These are phyloP conservation scores for Caenorhabditis parvicauda DNA, from an alignment of 2,888 invertebrate genomes.

Conservation along the genomic window DNA sequence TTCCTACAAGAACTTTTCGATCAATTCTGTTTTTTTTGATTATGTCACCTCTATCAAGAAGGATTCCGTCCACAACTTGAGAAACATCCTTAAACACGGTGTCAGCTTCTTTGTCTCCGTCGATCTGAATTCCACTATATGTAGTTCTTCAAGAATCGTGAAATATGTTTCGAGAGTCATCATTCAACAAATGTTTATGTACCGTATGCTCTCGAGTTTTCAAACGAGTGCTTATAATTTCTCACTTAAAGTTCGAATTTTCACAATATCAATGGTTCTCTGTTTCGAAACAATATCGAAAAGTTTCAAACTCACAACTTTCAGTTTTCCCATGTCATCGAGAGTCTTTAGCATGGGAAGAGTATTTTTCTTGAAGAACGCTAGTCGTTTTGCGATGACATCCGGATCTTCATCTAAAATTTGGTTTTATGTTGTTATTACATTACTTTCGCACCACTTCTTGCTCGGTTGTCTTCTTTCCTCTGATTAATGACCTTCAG, in stretches of 20 bases:
- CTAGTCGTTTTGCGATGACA: slow-evolving; percentile 79
- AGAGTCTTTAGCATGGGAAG: slow-evolving; percentile 83
- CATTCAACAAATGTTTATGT: neutral
- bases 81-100: slow-evolving; percentile 54
- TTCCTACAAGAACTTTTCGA: too few species aligned
- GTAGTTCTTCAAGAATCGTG: neutral
- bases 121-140: slow-evolving; percentile 41
- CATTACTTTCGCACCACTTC: slow-evolving; percentile 59
- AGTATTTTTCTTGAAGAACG: slow-evolving; percentile 82
- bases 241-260: neutral
- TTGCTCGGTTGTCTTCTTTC: slow-evolving; percentile 18
- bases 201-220: too few species aligned
- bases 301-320: slow-evolving; percentile 72
- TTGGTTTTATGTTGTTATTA: slow-evolving; percentile 68
- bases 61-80: slow-evolving; percentile 46
- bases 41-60: slow-evolving; percentile 55
- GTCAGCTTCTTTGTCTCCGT: slow-evolving; percentile 57
- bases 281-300: neutral
- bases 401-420: slow-evolving; percentile 77
- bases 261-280: neutral
- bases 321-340: slow-evolving; percentile 79
- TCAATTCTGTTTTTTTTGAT: neutral
- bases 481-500: slow-evolving; percentile 40
- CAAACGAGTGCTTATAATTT: neutral
- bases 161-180: slow-evolving; percentile 5